These are phyloP conservation scores for Piscicola geometra DNA, from an alignment of 2,888 invertebrate genomes.

Conservation along the genomic window DNA sequence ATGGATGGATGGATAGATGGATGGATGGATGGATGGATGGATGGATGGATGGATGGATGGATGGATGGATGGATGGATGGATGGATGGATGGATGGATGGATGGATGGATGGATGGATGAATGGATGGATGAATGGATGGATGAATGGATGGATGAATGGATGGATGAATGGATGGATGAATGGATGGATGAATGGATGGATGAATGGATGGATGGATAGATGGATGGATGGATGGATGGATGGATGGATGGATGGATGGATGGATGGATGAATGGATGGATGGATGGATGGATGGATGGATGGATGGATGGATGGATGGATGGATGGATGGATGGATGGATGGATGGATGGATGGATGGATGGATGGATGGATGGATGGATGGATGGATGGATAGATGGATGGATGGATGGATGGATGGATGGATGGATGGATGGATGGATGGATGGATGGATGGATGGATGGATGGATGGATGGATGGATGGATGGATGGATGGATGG, in stretches of 20 bases:
- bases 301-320: constrained; percentile 21
- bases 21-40: constrained; percentile 2
- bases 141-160: constrained; percentile 21
- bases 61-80: constrained; percentile 14
- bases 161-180: constrained; percentile 19
- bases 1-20: constrained; percentile 19
- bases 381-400: no score
- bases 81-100: constrained; percentile 22
- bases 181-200: constrained; percentile 19
- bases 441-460: no score
- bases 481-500: no score
- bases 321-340: no score
- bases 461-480: no score
- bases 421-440: no score
- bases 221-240: constrained; percentile 19
- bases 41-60: constrained; percentile 16
- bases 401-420: no score
- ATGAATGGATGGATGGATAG: constrained; percentile 21
- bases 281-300: constrained; percentile 21
- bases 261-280: constrained; percentile 19
- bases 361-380: no score
- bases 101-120: constrained; percentile 19
- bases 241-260: constrained; percentile 19
- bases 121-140: constrained; percentile 19
- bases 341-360: no score